phyloP scores from a whole-genome alignment of 2,113 vertebrate genomes.

The Ascaphus truei region DNA sequence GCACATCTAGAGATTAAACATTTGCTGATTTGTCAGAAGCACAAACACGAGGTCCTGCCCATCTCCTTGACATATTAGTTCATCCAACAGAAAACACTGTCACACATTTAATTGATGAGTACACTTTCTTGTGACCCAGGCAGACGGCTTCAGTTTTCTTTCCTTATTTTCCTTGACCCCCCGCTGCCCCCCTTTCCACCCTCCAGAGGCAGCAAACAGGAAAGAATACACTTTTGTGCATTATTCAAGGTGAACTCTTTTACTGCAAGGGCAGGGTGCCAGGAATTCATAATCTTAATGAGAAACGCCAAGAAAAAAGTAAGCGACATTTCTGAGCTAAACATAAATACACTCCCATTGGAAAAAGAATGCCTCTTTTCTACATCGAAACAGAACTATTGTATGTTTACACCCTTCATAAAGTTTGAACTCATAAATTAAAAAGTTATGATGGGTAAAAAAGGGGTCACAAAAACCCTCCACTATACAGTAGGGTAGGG shows the following conservation, averaged over 20 bases:
- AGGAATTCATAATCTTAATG: background rate
- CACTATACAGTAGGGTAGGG: too few relatives aligned
- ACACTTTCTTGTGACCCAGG: conserved; percentile 51
- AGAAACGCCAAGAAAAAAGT: background rate
- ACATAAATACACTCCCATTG: too few relatives aligned
- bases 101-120: conserved; percentile 72
- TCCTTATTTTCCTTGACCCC: background rate
- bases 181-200: background rate
- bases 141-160: conserved; percentile 12
- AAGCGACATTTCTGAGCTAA: too few relatives aligned
- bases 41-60: conserved; percentile 73
- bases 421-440: too few relatives aligned
- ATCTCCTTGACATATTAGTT: conserved; percentile 76
- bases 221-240: conserved; percentile 7
- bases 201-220: conserved; percentile 19
- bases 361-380: too few relatives aligned
- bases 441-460: too few relatives aligned
- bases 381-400: too few relatives aligned
- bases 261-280: conserved; percentile 38
- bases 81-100: conserved; percentile 67
- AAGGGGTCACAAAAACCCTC: too few relatives aligned
- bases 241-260: conserved; percentile 42
- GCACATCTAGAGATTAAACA: conserved; percentile 81
- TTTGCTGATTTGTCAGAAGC: conserved; percentile 88
- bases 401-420: too few relatives aligned